Percentiles rank a stretch among this genome's conserved stretches.
phyloP scores from a whole-genome alignment of 2,888 invertebrate species.

The Hybos culiciformis region DNA sequence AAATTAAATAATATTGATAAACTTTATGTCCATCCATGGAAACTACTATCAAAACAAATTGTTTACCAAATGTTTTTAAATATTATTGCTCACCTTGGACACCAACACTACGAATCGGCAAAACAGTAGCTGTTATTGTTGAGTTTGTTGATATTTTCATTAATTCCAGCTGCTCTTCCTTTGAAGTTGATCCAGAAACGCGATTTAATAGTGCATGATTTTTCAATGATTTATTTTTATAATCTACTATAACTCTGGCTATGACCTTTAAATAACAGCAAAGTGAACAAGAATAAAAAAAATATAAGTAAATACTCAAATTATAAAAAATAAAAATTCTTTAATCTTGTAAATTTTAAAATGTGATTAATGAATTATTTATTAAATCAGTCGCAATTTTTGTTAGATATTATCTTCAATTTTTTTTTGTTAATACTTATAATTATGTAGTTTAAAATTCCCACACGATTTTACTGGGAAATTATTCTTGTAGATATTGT shows the following conservation, averaged over 20 bases:
- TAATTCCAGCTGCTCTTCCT: conserved; percentile 55
- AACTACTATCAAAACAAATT: too few species aligned
- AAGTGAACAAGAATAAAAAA: neutral
- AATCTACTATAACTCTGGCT: conserved; percentile 88
- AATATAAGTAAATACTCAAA: neutral
- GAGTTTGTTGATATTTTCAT: conserved; percentile 63
- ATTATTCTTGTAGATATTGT: too few species aligned
- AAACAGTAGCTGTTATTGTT: conserved; percentile 63
- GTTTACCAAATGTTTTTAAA: neutral
- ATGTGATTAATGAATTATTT: too few species aligned
- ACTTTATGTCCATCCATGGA: too few species aligned
- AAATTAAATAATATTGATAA: too few species aligned
- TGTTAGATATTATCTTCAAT: too few species aligned
- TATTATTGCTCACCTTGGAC: conserved; percentile 61
- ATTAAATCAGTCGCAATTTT: too few species aligned
- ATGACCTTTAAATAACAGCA: conserved; percentile 46
- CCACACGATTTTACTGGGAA: too few species aligned
- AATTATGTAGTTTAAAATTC: too few species aligned
- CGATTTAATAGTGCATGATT: conserved; percentile 84
- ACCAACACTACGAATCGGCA: conserved; percentile 92
- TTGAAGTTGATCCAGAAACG: conserved; percentile 64
- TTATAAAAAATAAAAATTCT: neutral
- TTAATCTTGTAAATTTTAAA: neutral
- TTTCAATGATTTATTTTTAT: conserved; percentile 79
- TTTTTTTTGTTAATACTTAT: too few species aligned